Base-by-base conservation (phyloP, 2,797 vertebrate species). In the Enteromius unitaeniatus region DNA sequence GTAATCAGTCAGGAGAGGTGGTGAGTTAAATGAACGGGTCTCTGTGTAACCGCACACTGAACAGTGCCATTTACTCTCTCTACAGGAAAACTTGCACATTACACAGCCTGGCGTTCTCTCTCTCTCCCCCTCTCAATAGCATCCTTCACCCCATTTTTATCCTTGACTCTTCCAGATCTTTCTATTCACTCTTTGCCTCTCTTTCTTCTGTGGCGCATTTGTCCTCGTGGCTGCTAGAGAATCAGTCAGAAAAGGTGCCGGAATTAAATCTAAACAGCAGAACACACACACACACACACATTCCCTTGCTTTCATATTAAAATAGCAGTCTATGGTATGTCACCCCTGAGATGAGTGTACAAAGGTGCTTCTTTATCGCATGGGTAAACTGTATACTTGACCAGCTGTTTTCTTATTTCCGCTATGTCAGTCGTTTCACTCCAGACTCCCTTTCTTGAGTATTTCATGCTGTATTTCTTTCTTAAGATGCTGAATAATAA, bases 31-130 rank as follows among this genome's bases (percentile, higher is more conserved):
- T 67, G 73, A 84, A 42, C 58, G 73, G 55, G 77, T 72, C 72
- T 82, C 62, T 67, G 73, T 82, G 64, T 79, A 62, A 64, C 68
- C 19, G 28, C 55, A 73, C 76, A 76, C 67, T 72, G 73, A 78
- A 82, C 65, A 81, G 23, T 82, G 67, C 81, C 80, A 82, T 86
- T 86, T 82, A 86, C 80, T 82, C 84, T 77, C 72, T 67, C 78
- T 68, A 64, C 68, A 69, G 62, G 53, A 34, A 69, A 81, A 69
- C 78, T 68, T 42, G 7, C 64, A 81, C 79, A 81, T 85, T 81
- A 77, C 51, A 76, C 84, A 72, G 60, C 53, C 60, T 62, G 47
- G 53, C 68, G 79, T 51, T 45, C 40, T 82, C 45, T 76, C 19
- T 62, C 81, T 72, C 28, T 55, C 49, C 8, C 7, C 40, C 40